Evolutionary conservation across 2,797 vertebrate genomes (phyloP).

Genomic region (Forpus xanthops): DNA sequence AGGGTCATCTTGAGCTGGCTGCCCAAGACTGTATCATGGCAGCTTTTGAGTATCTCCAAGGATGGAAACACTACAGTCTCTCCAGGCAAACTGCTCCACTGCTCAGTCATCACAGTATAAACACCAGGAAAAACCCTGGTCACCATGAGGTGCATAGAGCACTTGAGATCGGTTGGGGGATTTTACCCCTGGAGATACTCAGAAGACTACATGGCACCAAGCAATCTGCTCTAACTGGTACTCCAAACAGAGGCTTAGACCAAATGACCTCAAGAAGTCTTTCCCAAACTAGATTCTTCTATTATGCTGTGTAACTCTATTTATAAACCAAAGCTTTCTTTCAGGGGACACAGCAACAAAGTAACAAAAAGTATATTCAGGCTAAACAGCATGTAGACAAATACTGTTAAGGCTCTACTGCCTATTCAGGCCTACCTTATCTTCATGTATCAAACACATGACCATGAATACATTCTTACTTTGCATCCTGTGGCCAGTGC

Average conservation of each 20-base stretch:
- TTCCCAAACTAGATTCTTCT: neutral
- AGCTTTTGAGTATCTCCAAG: neutral
- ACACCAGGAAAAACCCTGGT: neutral
- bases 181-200: neutral
- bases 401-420: neutral
- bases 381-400: neutral
- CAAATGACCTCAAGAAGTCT: neutral
- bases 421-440: neutral
- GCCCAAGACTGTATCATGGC: neutral
- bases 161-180: neutral
- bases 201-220: neutral
- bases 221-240: neutral
- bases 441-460: neutral
- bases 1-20: neutral
- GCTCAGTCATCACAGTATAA: neutral
- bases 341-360: neutral
- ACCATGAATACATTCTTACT: constrained; percentile 73
- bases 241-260: neutral
- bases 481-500: constrained; percentile 86
- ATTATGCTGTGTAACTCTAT: neutral
- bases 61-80: neutral
- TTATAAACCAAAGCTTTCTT: neutral
- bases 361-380: neutral
- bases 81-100: neutral
- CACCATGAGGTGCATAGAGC: neutral